These are phyloP conservation scores for Calonectris borealis DNA, from an alignment of 2,113 vertebrate genomes.

Conservation along the genomic window DNA sequence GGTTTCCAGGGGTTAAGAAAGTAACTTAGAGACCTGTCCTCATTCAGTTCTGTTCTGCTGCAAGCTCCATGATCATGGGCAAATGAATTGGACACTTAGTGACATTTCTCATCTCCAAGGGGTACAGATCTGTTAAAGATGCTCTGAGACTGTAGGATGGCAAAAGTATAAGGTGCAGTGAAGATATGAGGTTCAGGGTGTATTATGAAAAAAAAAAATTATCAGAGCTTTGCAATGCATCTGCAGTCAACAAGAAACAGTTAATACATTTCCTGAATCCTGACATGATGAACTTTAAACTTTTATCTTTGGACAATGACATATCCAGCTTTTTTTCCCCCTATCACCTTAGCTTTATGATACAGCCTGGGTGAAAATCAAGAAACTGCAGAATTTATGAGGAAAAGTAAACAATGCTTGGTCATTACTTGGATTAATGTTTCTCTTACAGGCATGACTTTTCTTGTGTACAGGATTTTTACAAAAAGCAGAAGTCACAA, in stretches of 20 bases:
- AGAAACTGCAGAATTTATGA: neutral
- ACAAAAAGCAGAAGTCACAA: conserved; percentile 60
- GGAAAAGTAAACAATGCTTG: conserved; percentile 35
- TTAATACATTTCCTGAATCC: conserved; percentile 8
- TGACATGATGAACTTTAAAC: conserved; percentile 28
- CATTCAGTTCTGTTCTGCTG: neutral
- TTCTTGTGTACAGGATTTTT: conserved; percentile 24
- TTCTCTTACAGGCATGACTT: conserved; percentile 50
- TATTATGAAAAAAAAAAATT: neutral
- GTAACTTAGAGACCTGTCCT: neutral
- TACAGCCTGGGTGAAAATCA: conserved; percentile 3
- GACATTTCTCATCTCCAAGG: conserved; percentile 16
- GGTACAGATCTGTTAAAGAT: neutral
- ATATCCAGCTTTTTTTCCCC: neutral
- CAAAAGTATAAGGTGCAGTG: neutral
- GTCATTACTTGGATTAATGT: conserved; percentile 52
- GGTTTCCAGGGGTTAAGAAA: conserved; percentile 8
- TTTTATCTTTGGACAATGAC: neutral
- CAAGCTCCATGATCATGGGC: neutral
- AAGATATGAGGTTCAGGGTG: neutral
- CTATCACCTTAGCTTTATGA: neutral
- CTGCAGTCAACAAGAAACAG: conserved; percentile 23
- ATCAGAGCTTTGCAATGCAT: conserved; percentile 20
- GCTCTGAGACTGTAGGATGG: neutral
- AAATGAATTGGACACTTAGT: neutral